Base-by-base conservation (phyloP, 2,797 vertebrate species). In the Lacerta bilineata region DNA sequence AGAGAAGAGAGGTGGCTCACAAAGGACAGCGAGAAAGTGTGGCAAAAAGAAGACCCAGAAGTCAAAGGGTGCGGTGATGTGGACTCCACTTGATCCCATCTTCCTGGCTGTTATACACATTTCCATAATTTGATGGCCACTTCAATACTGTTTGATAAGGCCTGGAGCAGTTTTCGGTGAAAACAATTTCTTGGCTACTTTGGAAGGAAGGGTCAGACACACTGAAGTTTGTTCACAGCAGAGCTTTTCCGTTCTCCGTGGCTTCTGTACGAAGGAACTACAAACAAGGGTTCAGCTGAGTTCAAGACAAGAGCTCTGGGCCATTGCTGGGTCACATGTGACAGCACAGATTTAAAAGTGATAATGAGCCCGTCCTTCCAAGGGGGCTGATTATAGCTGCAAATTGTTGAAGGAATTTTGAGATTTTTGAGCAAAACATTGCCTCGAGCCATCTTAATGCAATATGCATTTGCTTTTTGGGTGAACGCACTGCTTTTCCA, bases 401-500 rank as follows among this genome's bases (percentile, higher is more conserved):
- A 85, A 85, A 89, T 75, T 76, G 50, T 68, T 68, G 88, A 46
- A 85, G 72, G 78, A 85, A 74, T 75, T 85, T 75, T 55, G 76
- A 55, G 80, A 69, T 81, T 85, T 39, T 89, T 74, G 61, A 81
- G 27, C 78, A 77, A 85, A 89, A 86, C 71, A 55, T 85, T 41
- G 84, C 79, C 88, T 85, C 25, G 0, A 77, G 84, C 78, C 59
- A 82, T 64, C 72, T 71, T 82, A 82, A 82, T 87, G 86, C 86
- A 87, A 82, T 82, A 87, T 82, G 86, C 59, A 87, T 87, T 87
- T 66, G 17, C 59, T 76, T 87, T 75, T 82, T 10, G 41, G 71
- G 76, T 36, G 55, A 87, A 69, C 39, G 13, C 7, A n/a, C 71
- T 25, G 80, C 55, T 87, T 69, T 81, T 82, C 69, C 55, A 27